These are phyloP conservation scores for Labrus mixtus DNA, from an alignment of 2,113 vertebrate species.

Conservation along the genomic window DNA sequence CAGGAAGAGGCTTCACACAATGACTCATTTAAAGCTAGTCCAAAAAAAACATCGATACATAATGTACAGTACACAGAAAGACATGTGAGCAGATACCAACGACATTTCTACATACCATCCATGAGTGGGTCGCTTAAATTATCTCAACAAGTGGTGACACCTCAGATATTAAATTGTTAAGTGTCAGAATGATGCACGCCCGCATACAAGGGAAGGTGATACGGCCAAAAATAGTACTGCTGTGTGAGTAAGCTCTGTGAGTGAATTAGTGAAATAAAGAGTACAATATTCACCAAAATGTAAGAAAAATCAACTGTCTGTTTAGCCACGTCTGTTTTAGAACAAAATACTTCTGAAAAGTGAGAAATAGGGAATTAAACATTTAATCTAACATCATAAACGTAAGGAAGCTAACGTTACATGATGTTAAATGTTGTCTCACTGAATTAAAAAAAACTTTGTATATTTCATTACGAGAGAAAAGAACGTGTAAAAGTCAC, in stretches of 20 bases:
- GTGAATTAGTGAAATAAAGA: background rate
- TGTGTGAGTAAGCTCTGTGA: background rate
- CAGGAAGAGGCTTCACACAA: conserved; percentile 32
- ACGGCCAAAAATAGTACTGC: background rate
- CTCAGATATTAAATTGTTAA: background rate
- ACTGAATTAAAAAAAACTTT: too few species aligned
- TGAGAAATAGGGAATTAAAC: too few species aligned
- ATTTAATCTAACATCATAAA: too few species aligned
- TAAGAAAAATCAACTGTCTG: too few species aligned
- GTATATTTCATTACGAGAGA: too few species aligned
- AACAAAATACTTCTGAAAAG: too few species aligned
- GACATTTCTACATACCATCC: background rate
- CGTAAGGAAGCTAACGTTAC: too few species aligned
- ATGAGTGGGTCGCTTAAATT: background rate
- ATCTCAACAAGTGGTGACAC: background rate
- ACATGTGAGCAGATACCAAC: background rate
- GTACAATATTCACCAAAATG: too few species aligned
- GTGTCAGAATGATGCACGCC: background rate
- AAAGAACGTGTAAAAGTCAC: too few species aligned
- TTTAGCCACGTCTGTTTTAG: too few species aligned
- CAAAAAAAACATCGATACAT: background rate
- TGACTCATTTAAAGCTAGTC: background rate
- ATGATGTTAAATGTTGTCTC: too few species aligned
- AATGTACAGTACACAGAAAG: background rate
- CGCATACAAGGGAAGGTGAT: background rate